phyloP scores from a whole-genome alignment of 2,797 vertebrate genomes.

The Brachyalestes nurse region DNA sequence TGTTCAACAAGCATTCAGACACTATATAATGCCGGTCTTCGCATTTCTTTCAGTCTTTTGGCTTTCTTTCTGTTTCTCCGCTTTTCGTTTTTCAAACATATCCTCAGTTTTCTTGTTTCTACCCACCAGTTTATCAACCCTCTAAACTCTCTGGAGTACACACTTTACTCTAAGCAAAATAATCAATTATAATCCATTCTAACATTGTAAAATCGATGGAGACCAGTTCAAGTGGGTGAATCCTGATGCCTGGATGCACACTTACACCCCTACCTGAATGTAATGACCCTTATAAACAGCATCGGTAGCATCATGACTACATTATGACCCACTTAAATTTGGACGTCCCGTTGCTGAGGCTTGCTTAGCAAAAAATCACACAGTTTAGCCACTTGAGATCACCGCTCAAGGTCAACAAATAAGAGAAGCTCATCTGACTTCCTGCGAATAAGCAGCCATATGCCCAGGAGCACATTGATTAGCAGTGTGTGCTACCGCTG shows the following conservation, averaged over 20 bases:
- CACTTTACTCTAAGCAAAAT: neutral
- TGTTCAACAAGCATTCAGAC: too few species aligned
- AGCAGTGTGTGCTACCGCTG: neutral
- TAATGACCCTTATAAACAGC: conserved; percentile 8
- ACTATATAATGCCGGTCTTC: too few species aligned
- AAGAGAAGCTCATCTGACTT: conserved; percentile 2
- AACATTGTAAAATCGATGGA: neutral
- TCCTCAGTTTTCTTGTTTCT: neutral
- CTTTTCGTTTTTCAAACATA: neutral
- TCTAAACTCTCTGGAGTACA: neutral
- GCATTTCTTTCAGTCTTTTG: neutral
- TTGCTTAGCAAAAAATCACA: neutral
- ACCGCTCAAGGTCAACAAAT: conserved; percentile 10
- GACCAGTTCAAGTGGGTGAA: neutral
- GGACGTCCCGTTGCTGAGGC: neutral
- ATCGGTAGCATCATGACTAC: neutral
- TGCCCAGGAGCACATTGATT: conserved; percentile 13
- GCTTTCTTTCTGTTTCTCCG: neutral
- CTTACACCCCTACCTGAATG: neutral
- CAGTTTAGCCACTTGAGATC: neutral
- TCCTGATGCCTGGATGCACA: neutral
- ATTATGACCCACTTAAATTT: neutral
- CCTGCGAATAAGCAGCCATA: neutral
- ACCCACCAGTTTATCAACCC: neutral
- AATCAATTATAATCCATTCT: neutral